Base-by-base conservation (phyloP, 2,113 vertebrate genomes). In the Grammomys surdaster region DNA sequence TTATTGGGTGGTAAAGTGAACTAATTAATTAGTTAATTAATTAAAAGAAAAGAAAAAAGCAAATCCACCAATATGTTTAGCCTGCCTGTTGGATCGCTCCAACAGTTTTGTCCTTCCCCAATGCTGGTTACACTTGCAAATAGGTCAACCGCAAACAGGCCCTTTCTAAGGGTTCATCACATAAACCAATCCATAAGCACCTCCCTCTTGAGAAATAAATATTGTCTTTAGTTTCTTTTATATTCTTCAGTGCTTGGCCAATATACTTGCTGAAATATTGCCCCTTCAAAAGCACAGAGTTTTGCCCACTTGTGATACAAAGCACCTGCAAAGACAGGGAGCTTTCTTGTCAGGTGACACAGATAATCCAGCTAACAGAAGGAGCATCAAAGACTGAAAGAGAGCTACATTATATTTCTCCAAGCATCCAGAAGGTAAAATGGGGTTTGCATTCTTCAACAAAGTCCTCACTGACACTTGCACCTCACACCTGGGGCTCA, bases 401-500 rank as follows among this genome's bases (percentile, higher is more conserved):
- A 72, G 89, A 70, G 65, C 69, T 89, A 77, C 77, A 51, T 33
- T 46, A 17, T 22, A 36, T 73, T 77, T 85, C 51, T 46, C 31
- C 58, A 58, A 58, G 72, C 70, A 72, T 56, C 58, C 31, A 70
- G 81, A 77, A 93, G 16, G 43, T 65, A 28, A 76, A 91, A 20
- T 48, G 3, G 33, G 2, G 36, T 7, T 90, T 31, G 67, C 43
- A 51, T 11, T 54, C 51, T 28, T 75, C 67, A 70, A 60, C 80
- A 51, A 96, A 33, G 95, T 54, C 67, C 75, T 81, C 10, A 2
- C 22, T 69, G 46, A 48, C 73, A 84, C 63, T 95, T 91, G 69
- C 22, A 72, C 91, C 94, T 95, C 70, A 69, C 93, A 96, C 95
- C 84, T 95, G 84, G 94, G 86, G 72, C 90, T 95, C 78, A 85